Base-by-base conservation (phyloP, 2,888 invertebrate species). In the Tetragonula carbonaria region DNA sequence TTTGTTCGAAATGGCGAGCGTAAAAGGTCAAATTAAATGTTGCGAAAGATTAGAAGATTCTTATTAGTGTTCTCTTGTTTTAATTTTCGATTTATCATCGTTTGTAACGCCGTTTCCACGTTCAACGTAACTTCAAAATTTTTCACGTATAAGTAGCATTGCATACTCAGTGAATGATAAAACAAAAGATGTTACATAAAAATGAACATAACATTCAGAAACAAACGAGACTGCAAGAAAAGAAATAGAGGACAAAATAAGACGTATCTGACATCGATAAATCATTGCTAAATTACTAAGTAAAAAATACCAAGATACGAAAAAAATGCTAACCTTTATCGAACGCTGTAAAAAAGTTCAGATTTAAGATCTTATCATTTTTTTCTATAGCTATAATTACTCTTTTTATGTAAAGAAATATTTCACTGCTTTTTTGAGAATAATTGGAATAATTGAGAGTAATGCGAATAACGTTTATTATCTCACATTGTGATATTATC, bases 201-300 rank as follows among this genome's bases (percentile, higher is more conserved):
- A 57, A 5, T 14, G n/a, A 57, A 14, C 1, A 45, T 45, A 38
- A 14, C n/a, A 57, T 57, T 57, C 14, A 13, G 14, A 2, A 2
- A n/a, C n/a, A 5, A 57, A 57, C n/a, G 57, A 57, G 14, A 0
- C n/a, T 57, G n/a, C 14, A 2, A n/a, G 21, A 1, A 6, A 62
- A 63, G 33, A 63, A 63, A 11, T 33, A 33, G 18, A 21, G 11
- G 11, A 28, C 18, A 33, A 8, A 63, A 28, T 18, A 50, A 80
- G 77, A 28, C 28, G 28, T 62, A 18, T 8, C 8, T 18, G 62
- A 28, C 13, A 18, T 62, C 16, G 62, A 62, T 18, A 62, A n/a
- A 77, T 77, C 65, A 77, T 65, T 65, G 65, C 16, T 38, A 70
- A 77, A 80, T 80, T 80, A 45, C 8, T 2, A 45, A 45, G 45